Conservation (phyloP, 2,113 vertebrate genomes). For the Sporophila hypoxantha region DNA sequence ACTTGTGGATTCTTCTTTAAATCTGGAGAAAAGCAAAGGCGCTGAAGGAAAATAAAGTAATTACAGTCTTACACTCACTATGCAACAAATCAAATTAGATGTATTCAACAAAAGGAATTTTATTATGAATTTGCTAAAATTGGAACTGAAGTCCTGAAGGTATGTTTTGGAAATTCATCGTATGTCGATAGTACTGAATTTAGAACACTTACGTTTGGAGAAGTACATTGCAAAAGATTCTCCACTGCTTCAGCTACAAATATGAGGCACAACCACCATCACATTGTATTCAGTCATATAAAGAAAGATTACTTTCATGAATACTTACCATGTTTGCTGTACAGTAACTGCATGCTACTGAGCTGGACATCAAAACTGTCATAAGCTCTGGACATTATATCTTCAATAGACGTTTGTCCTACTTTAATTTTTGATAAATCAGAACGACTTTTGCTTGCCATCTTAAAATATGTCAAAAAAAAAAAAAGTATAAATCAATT, state of each 20-base stretch:
- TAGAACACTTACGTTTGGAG: background rate
- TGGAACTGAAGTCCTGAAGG: background rate
- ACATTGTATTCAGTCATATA: background rate
- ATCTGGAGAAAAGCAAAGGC: background rate
- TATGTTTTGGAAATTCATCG: background rate
- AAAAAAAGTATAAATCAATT: background rate
- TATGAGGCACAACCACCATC: background rate
- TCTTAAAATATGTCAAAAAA: slow-evolving; percentile 58
- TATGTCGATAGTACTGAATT: background rate
- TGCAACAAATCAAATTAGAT: background rate
- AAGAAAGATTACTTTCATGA: background rate
- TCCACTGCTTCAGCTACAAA: background rate
- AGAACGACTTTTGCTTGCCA: slow-evolving; percentile 81
- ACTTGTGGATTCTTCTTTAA: background rate
- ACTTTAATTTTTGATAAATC: slow-evolving; percentile 78
- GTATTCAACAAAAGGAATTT: background rate
- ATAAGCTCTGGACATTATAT: slow-evolving; percentile 93
- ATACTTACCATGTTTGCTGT: slow-evolving; percentile 82
- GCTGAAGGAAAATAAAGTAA: background rate
- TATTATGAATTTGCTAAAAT: background rate
- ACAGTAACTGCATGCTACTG: slow-evolving; percentile 89
- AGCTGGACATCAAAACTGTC: slow-evolving; percentile 92
- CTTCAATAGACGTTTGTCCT: slow-evolving; percentile 80
- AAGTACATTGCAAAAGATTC: background rate
- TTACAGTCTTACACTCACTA: background rate